Conservation (phyloP, 2,113 vertebrate species). For the Calypte anna region DNA sequence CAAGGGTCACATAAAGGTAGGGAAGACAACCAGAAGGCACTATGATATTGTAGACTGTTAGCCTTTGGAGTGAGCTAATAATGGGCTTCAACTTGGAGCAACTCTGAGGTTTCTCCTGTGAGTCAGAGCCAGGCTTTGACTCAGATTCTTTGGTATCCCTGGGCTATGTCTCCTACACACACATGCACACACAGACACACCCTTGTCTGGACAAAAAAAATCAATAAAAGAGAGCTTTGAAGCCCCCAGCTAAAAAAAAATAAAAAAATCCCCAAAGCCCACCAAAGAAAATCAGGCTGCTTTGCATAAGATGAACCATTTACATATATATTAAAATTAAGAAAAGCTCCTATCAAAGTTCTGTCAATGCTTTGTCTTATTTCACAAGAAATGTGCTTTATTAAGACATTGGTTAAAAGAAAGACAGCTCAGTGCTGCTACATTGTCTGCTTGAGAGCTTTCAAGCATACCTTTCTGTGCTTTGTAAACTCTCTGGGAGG, state of each 20-base stretch:
- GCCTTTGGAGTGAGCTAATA: neutral
- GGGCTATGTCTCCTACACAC: neutral
- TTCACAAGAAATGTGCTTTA: neutral
- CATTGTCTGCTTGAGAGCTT: neutral
- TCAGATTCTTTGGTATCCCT: neutral
- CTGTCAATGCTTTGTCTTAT: neutral
- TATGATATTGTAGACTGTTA: neutral
- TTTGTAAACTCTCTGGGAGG: neutral
- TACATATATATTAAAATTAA: neutral
- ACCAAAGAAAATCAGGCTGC: neutral
- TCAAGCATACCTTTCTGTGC: neutral
- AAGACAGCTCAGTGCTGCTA: neutral
- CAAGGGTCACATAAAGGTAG: neutral
- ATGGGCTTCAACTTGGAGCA: neutral
- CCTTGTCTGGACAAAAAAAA: neutral
- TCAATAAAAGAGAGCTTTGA: neutral
- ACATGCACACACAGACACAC: too few species aligned
- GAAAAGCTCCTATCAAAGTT: neutral
- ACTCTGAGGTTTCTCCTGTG: neutral
- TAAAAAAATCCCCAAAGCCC: too few species aligned
- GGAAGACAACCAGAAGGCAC: neutral
- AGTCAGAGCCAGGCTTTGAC: neutral
- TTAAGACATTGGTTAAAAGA: neutral
- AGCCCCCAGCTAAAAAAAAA: neutral
- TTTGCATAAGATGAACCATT: neutral